Base-by-base conservation (phyloP, 2,888 invertebrate genomes). In the Ypsolopha scabrella region DNA sequence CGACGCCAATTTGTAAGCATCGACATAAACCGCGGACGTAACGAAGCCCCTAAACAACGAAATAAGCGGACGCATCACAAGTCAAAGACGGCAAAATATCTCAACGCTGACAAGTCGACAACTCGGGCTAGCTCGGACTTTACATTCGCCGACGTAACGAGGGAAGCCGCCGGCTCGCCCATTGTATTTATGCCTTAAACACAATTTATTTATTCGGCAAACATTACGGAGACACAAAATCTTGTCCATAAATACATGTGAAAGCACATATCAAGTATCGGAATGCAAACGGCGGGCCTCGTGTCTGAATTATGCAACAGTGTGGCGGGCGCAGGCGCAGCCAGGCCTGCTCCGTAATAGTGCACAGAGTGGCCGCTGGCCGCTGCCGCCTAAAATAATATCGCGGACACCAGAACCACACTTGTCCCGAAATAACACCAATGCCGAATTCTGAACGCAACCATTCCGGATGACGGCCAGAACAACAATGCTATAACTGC, bases 231-330 rank as follows among this genome's bases (percentile, higher is more conserved):
- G 81, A 83, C 85, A 86, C 85, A 82, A 85, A 86, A 85, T 85
- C 85, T 81, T 76, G 85, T 81, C 82, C 85, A 85, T 86, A 86
- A 85, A 86, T 85, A 86, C 83, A 86, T 85, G 81, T 82, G 82
- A 80, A 81, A 83, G 80, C 83, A 83, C 85, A 83, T 83, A 83
- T 85, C 83, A 82, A 81, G 83, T 85, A 85, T 83, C 81, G 80
- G 82, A 83, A 85, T 83, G 85, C 85, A 83, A 82, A 85, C 83
- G 74, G 79, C 80, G 73, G 75, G 70, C 71, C 77, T 77, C 78
- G 81, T 73, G 81, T 70, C 80, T 83, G 85, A 80, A 86, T 86
- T 86, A 86, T 86, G 85, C 85, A 86, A 83, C 75, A 80, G 80
- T 50, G 52, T 46, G 49, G 67, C 71, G 70, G 68, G 69, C 68